Percentiles rank a stretch among this genome's conserved stretches.
Evolutionary conservation across 2,797 vertebrate species (phyloP).

Genomic region (Phrynocephalus vlangalii): DNA sequence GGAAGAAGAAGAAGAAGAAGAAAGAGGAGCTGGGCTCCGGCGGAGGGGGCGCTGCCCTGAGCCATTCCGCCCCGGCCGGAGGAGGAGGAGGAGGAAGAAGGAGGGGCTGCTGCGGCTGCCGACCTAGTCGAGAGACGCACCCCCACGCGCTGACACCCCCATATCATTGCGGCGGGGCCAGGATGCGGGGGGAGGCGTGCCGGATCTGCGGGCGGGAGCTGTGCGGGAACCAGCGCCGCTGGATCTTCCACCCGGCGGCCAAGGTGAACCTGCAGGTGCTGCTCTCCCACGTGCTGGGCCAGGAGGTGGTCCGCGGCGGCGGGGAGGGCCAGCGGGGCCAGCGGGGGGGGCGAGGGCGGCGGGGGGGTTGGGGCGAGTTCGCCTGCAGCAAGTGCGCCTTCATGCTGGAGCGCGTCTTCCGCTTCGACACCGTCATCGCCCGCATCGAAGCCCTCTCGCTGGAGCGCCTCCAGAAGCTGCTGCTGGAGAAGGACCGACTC

Average conservation of each 20-base stretch:
- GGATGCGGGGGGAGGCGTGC: slow-evolving; percentile 91
- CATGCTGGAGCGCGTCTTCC: slow-evolving; percentile 96
- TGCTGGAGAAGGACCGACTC: slow-evolving; percentile 93
- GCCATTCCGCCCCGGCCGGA: too few relatives aligned
- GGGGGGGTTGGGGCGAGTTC: slow-evolving; percentile 82
- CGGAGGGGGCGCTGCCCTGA: too few relatives aligned
- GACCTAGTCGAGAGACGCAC: too few relatives aligned
- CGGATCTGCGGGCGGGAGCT: slow-evolving; percentile 93
- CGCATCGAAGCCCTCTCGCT: slow-evolving; percentile 91
- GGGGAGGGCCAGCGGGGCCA: too few relatives aligned
- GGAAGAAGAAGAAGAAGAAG: too few relatives aligned
- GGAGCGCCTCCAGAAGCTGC: slow-evolving; percentile 89
- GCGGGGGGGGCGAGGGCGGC: too few relatives aligned
- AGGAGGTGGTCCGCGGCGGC: slow-evolving; percentile 86
- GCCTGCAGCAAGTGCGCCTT: slow-evolving; percentile 97
- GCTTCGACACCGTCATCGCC: slow-evolving; percentile 88
- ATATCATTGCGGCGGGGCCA: slow-evolving; percentile 26
- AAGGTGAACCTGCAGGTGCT: slow-evolving; percentile 95
- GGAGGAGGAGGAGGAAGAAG: neutral
- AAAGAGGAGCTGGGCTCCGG: too few relatives aligned
- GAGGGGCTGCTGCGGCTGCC: too few relatives aligned
- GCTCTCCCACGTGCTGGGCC: slow-evolving; percentile 91
- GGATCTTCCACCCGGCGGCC: slow-evolving; percentile 95
- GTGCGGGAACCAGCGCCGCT: slow-evolving; percentile 93
- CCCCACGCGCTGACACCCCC: too few relatives aligned